These are phyloP conservation scores for Ia io DNA, from an alignment of 2,113 vertebrate genomes.

Conservation along the genomic window DNA sequence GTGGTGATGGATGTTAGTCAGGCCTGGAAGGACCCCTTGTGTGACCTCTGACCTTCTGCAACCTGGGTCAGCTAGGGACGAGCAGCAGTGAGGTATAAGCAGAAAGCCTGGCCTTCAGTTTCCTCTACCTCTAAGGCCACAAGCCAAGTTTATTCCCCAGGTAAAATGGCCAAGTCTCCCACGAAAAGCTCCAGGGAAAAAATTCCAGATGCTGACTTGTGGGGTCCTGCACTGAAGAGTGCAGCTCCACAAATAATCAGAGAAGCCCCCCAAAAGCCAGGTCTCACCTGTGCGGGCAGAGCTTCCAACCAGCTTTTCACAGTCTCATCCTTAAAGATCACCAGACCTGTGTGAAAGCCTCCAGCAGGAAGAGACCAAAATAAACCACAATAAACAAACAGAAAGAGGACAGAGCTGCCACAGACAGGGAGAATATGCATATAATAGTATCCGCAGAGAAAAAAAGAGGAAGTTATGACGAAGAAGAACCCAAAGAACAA, in stretches of 20 bases:
- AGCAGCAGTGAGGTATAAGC: rapidly evolving
- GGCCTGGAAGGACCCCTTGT: background rate
- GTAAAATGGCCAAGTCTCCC: background rate
- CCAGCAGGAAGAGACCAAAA: background rate
- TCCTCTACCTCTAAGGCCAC: background rate
- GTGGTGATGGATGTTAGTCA: rapidly evolving
- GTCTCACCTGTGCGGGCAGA: background rate
- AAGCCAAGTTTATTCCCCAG: background rate
- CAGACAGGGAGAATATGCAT: background rate
- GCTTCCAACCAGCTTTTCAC: background rate
- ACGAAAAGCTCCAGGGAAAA: background rate
- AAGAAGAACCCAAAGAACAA: background rate
- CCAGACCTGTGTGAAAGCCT: too few relatives aligned
- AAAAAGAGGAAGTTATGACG: background rate
- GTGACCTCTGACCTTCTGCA: too few relatives aligned
- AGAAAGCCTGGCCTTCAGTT: background rate
- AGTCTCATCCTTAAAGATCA: background rate
- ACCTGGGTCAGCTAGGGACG: background rate
- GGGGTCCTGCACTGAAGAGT: background rate
- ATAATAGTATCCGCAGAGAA: background rate
- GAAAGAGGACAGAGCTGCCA: background rate
- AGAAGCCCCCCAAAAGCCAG: background rate
- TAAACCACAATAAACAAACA: background rate
- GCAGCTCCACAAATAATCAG: background rate
- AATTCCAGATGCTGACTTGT: background rate